Evolutionary conservation across 2,888 invertebrate genomes (phyloP), one percentile per base, ranked within the genome.

Genomic region (Noctua janthe): DNA sequence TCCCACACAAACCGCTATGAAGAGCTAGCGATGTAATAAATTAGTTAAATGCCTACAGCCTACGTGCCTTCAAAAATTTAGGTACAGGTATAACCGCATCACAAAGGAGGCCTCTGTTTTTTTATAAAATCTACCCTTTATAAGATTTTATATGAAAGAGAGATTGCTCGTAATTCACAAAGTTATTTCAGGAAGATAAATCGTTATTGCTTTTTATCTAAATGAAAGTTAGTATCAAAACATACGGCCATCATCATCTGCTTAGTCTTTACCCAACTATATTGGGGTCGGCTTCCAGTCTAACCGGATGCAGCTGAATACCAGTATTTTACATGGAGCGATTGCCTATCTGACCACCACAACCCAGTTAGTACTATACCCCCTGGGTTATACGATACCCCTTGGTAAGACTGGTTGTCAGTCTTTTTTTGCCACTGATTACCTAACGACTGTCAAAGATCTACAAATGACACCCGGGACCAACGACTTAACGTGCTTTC

Each of bases 11-110:
- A 56, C 49, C 74, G 35, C 69, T 39, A 54, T 73, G 59, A 76
- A 76, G 76, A 81, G 23, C n/a, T 51, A n/a, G 54, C 35, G 56
- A 54, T n/a, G 47, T 74, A 35, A 82, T 82, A 75, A 79, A 79
- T 83, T 64, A 35, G 66, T 82, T 47, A 72, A 78, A 82, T 82
- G 51, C 79, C 74, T 75, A 82, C 49, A n/a, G n/a, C 35, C 72
- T 59, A 70, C 69, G 23, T 64, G 56, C 70, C 29, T 80, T 64
- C 20, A 70, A 73, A 39, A 80, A 80, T 83, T 51, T 69, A 43
- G 39, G 39, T 11, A 39, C 54, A 35, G 71, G 54, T 35, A 54
- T n/a, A n/a, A 20, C 39, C 47, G 35, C 20, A 49, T 35, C 62
- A 82, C 79, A 82, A 82, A 82, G 54, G 39, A 54, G 13, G n/a